Percentiles rank a stretch among this genome's conserved stretches.
Evolutionary conservation across 2,888 invertebrate genomes (phyloP).

Genomic region (Brassicogethes aeneus): DNA sequence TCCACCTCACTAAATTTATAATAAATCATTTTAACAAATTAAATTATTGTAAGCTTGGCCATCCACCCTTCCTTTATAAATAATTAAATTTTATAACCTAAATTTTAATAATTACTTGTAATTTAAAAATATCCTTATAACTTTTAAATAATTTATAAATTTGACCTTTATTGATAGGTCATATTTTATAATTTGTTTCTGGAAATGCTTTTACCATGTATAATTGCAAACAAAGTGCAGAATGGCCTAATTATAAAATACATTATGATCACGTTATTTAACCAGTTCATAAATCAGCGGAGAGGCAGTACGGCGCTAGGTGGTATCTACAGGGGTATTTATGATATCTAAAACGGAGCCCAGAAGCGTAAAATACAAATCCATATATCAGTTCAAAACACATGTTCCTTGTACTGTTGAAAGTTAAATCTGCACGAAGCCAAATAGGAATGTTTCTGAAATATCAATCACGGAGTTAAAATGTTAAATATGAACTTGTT

Average conservation of each 20-base stretch:
- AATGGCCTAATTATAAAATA: neutral
- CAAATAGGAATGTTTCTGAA: neutral
- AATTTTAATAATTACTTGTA: no score
- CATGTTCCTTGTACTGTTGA: conserved; percentile 6
- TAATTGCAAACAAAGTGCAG: neutral
- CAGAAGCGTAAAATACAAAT: neutral
- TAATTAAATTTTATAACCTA: no score
- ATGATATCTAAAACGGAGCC: neutral
- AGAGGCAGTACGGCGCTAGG: neutral
- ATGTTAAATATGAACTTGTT: no score
- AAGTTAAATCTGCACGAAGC: neutral
- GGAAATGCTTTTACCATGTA: no score
- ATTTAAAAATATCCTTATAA: no score
- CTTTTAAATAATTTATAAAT: no score
- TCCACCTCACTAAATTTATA: no score
- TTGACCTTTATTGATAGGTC: no score
- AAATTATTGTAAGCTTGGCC: no score
- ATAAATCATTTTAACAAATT: no score
- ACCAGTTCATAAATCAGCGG: conserved; percentile 6
- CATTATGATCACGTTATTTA: conserved; percentile 8
- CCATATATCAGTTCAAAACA: conserved; percentile 8
- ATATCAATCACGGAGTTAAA: conserved; percentile 1
- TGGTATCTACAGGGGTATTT: neutral
- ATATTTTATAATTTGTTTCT: no score
- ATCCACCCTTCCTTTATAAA: no score